phyloP scores from a whole-genome alignment of 2,113 vertebrate species.

The Trematomus loennbergii region DNA sequence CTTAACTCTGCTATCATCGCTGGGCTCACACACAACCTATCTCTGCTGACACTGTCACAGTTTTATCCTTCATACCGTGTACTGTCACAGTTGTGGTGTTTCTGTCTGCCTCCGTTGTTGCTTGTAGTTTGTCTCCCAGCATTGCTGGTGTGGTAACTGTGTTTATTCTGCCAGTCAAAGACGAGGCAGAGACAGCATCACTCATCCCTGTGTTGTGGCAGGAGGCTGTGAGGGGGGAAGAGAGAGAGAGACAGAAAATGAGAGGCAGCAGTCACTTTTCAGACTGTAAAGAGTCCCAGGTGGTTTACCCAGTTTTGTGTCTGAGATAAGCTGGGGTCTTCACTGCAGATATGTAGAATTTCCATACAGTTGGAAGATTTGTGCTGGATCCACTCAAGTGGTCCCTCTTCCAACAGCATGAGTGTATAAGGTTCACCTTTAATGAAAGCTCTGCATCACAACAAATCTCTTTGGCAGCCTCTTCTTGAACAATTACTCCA shows the following conservation, averaged over 20 bases:
- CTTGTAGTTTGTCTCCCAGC: slow-evolving; percentile 70
- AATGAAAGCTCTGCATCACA: slow-evolving; percentile 8
- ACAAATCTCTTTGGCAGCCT: neutral
- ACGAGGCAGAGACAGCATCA: slow-evolving; percentile 63
- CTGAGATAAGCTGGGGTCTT: slow-evolving; percentile 67
- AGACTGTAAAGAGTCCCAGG: slow-evolving; percentile 67
- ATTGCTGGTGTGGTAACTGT: slow-evolving; percentile 59
- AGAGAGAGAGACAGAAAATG: neutral
- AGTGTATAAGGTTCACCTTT: neutral
- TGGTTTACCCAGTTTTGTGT: slow-evolving; percentile 56
- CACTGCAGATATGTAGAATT: slow-evolving; percentile 63
- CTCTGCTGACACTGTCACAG: slow-evolving; percentile 50
- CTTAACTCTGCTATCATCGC: slow-evolving; percentile 59
- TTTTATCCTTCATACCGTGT: slow-evolving; percentile 55
- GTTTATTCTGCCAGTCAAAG: slow-evolving; percentile 77
- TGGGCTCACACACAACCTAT: slow-evolving; percentile 41
- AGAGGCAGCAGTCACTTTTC: slow-evolving; percentile 64
- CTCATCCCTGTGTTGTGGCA: slow-evolving; percentile 62
- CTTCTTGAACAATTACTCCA: neutral
- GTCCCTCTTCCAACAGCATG: slow-evolving; percentile 25
- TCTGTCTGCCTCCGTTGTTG: slow-evolving; percentile 65
- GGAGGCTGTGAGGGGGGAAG: neutral
- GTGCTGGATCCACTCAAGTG: slow-evolving; percentile 11
- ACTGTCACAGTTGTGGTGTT: slow-evolving; percentile 61
- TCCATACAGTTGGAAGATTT: slow-evolving; percentile 44